Base-by-base conservation (phyloP, 2,113 vertebrate species). In the Ornithorhynchus anatinus region DNA sequence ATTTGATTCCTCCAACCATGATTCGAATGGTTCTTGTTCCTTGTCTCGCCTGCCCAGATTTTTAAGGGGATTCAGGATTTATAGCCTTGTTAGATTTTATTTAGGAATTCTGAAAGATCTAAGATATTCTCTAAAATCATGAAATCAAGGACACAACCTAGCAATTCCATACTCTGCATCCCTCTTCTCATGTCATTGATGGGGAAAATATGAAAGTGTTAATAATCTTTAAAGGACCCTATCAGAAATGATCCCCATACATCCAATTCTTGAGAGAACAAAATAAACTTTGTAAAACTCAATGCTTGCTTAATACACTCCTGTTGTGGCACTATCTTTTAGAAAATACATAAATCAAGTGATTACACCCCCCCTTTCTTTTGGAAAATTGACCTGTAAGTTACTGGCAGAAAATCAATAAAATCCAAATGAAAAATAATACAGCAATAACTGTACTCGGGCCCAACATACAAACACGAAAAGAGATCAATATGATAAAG, bases 391-490 rank as follows among this genome's bases (percentile, higher is more conserved):
- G 76, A 89, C 66, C 76, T 88, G 75, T 83, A 81, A 76, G 67
- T 82, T 84, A 67, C 76, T 88, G 79, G 79, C 85, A 90, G 79
- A 84, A 89, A 91, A 91, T 89, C 87, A 79, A 73, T 87, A 56
- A 43, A 44, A 71, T 77, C 62, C 80, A 85, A 88, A 86, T 90
- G 76, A 91, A 92, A 89, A 89, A 85, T 87, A 91, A 89, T 87
- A 91, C 87, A 58, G 69, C 62, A 81, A 80, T 89, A 88, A 81
- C 72, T 69, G 80, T 32, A 69, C 29, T 83, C 36, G 58, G 69
- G 53, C 65, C 69, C 45, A 32, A 82, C 67, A 58, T 5, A 47
- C 77, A 89, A 90, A 75, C 23, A 75, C 68, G 43, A 64, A 40
- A 54, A 73, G 20, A 1, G 12, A 89, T 88, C 81, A 62, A 85